Conservation (phyloP, 64 coral and sea anemone genomes). For the Catalaphyllia jardinei region DNA sequence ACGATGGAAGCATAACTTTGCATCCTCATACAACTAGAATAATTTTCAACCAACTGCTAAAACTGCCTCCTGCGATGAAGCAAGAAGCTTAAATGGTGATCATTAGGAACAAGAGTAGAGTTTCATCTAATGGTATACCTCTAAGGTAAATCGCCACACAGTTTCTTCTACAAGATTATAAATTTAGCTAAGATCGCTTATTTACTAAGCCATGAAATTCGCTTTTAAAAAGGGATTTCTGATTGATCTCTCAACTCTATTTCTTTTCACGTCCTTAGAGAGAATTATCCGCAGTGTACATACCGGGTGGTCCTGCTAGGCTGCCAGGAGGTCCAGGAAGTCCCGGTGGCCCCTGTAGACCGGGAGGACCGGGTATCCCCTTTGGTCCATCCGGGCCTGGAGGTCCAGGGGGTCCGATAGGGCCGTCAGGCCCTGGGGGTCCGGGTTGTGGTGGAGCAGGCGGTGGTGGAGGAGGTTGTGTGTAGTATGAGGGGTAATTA, state of each 20-base stretch:
- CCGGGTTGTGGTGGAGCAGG: conserved; percentile 66
- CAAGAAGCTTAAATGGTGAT: too few species aligned
- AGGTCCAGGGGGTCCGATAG: conserved; percentile 75
- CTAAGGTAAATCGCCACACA: neutral
- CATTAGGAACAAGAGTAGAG: too few species aligned
- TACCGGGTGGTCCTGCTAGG: conserved; percentile 40
- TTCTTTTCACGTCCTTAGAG: neutral
- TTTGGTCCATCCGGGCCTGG: conserved; percentile 90
- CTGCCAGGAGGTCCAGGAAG: conserved; percentile 67
- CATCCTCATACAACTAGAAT: neutral
- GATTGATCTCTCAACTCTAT: neutral
- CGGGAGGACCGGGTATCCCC: conserved; percentile 75
- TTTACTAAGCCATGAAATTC: too few species aligned
- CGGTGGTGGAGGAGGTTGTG: conserved; percentile 64
- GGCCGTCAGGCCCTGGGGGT: conserved; percentile 58
- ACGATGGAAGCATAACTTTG: neutral
- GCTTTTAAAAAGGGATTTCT: too few species aligned
- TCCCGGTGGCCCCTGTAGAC: conserved; percentile 68
- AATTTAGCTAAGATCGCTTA: too few species aligned
- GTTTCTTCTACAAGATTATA: neutral
- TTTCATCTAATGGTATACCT: neutral
- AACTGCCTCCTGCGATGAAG: too few species aligned
- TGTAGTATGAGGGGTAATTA: conserved; percentile 51
- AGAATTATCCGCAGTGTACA: neutral
- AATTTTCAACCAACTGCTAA: too few species aligned